phyloP scores from a whole-genome alignment of 2,888 invertebrate genomes.

The Pristionchus japonicus region DNA sequence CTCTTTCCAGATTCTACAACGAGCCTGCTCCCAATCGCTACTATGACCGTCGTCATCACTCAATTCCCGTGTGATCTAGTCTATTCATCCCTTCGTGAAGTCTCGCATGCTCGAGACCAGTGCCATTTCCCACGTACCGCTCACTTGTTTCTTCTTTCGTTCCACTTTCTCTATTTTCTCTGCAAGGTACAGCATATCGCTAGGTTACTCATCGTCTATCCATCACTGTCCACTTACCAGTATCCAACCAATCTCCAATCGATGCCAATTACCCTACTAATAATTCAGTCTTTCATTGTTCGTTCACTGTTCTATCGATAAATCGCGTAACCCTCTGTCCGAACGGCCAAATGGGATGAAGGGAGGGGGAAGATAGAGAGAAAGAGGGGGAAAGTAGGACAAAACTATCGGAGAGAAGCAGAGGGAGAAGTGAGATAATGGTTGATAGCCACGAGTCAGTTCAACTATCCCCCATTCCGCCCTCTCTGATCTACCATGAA shows the following conservation, averaged over 20 bases:
- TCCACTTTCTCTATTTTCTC: not conserved
- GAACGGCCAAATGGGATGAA: constrained; percentile 27
- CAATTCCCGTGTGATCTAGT: constrained; percentile 32
- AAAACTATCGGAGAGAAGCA: constrained; percentile 36
- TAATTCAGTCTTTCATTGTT: not conserved
- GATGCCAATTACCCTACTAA: constrained; percentile 1
- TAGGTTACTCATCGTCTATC: not conserved
- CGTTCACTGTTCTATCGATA: not conserved
- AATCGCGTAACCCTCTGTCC: constrained; percentile 4
- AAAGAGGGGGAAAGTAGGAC: constrained; percentile 39
- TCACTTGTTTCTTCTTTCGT: not conserved
- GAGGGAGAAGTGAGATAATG: constrained; percentile 14
- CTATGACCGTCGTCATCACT: constrained; percentile 42
- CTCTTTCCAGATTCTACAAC: constrained; percentile 35
- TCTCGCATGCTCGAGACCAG: not conserved
- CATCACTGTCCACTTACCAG: constrained; percentile 4
- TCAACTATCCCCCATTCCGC: not conserved
- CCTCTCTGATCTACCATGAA: not conserved
- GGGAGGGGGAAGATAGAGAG: constrained; percentile 12
- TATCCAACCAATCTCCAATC: not conserved
- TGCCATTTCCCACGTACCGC: not conserved
- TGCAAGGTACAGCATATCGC: constrained; percentile 29
- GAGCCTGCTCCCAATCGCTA: constrained; percentile 8
- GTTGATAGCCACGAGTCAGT: constrained; percentile 30
- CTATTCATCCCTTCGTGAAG: not conserved